These are phyloP conservation scores for Agrotis clavis DNA, from an alignment of 2,888 invertebrate genomes.

Conservation along the genomic window DNA sequence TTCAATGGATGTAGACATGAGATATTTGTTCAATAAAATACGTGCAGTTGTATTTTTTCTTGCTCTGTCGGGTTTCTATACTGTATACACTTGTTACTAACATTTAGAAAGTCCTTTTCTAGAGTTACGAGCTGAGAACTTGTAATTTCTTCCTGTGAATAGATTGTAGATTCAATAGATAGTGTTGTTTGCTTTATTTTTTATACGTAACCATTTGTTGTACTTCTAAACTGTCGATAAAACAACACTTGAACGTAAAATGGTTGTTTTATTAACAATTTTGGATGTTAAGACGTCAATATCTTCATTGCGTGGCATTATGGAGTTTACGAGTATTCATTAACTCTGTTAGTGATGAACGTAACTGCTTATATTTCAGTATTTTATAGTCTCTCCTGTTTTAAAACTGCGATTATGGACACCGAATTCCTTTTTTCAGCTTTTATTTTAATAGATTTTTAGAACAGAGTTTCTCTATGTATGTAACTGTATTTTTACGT, in stretches of 20 bases:
- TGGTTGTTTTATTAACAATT: not conserved
- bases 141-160: slow-evolving; percentile 43
- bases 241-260: not conserved
- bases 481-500: too few relatives aligned
- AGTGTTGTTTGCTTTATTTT: slow-evolving; percentile 12
- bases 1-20: slow-evolving; percentile 47
- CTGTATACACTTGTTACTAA: slow-evolving; percentile 57
- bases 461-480: too few relatives aligned
- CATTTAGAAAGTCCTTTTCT: slow-evolving; percentile 46
- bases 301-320: not conserved
- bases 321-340: too few relatives aligned
- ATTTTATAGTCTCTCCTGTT: too few relatives aligned
- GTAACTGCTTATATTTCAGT: too few relatives aligned
- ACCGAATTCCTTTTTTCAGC: too few relatives aligned
- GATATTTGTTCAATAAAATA: slow-evolving; percentile 29
- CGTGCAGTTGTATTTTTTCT: slow-evolving; percentile 52
- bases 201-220: not conserved
- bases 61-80: slow-evolving; percentile 43
- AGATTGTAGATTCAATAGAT: slow-evolving; percentile 27
- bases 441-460: not conserved
- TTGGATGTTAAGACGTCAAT: not conserved
- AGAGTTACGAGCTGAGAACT: slow-evolving; percentile 49
- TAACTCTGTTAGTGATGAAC: too few relatives aligned
- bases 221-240: not conserved
- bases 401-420: too few relatives aligned